phyloP scores from a whole-genome alignment of 2,797 vertebrate genomes.

The Fistularia commersonii region DNA sequence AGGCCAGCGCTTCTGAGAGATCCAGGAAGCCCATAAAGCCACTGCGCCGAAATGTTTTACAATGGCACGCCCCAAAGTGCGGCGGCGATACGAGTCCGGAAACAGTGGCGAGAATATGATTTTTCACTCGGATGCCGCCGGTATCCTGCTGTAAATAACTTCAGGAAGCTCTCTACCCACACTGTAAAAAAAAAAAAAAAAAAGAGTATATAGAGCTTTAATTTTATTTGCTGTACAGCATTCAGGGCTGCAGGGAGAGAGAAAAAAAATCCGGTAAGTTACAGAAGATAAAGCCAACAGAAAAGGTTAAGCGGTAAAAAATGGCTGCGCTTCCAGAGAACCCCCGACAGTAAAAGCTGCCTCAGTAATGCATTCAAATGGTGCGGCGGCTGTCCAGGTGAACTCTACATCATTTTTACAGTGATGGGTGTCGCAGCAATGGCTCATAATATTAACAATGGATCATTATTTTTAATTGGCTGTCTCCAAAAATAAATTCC shows the following conservation, averaged over 20 bases:
- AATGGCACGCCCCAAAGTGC: slow-evolving; percentile 29
- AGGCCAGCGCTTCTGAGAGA: slow-evolving; percentile 39
- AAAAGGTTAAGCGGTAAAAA: slow-evolving; percentile 20
- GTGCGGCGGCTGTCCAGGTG: too few species aligned
- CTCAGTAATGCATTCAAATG: too few species aligned
- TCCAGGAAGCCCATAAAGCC: slow-evolving; percentile 44
- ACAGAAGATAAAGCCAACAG: slow-evolving; percentile 1
- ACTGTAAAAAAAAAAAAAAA: slow-evolving; percentile 29
- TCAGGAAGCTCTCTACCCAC: slow-evolving; percentile 1
- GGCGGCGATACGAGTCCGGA: slow-evolving; percentile 35
- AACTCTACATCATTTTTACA: too few species aligned
- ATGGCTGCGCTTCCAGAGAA: too few species aligned
- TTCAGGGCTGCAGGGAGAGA: slow-evolving; percentile 12
- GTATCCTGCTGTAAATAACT: slow-evolving; percentile 41
- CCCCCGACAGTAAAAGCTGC: slow-evolving; percentile 13
- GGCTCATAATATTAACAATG: too few species aligned
- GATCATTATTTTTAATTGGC: too few species aligned
- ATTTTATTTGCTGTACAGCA: slow-evolving; percentile 29
- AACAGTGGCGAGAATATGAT: slow-evolving; percentile 40
- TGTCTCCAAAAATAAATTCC: too few species aligned
- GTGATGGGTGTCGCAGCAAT: too few species aligned
- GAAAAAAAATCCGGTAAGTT: slow-evolving; percentile 17
- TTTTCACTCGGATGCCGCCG: slow-evolving; percentile 30
- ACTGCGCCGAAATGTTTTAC: slow-evolving; percentile 43
- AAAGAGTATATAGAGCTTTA: too few species aligned